phyloP scores from a whole-genome alignment of 2,888 invertebrate species.

The Phengaris alcon region DNA sequence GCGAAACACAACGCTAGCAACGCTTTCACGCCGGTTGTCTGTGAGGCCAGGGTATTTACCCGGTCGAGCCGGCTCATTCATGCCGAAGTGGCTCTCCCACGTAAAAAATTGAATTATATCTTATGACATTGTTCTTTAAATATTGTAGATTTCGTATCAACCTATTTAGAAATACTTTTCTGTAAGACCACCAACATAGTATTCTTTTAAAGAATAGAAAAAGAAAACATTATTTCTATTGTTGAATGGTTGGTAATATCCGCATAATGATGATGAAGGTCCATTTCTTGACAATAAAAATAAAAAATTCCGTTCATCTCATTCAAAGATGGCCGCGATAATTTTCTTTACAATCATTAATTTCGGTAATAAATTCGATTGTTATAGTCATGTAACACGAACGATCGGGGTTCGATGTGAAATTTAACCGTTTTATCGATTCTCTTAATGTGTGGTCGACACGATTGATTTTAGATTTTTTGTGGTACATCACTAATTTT shows the following conservation, averaged over 20 bases:
- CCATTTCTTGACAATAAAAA: conserved; percentile 5
- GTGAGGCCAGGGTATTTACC: too few species aligned
- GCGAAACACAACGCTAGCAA: too few species aligned
- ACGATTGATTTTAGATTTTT: conserved; percentile 48
- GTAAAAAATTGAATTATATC: neutral
- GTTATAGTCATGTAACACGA: conserved; percentile 66
- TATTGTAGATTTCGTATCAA: neutral
- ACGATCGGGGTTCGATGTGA: conserved; percentile 46
- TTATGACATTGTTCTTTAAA: too few species aligned
- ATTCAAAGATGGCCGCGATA: conserved; percentile 45
- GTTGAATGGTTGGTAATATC: neutral
- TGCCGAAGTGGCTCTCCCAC: too few species aligned
- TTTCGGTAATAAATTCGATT: conserved; percentile 57
- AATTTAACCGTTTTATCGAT: conserved; percentile 63
- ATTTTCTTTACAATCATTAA: conserved; percentile 54
- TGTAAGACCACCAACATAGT: neutral
- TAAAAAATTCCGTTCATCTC: conserved; percentile 20
- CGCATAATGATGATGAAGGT: conserved; percentile 35
- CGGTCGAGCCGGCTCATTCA: too few species aligned
- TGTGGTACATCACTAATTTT: conserved; percentile 20
- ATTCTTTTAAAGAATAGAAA: neutral
- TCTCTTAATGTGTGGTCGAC: conserved; percentile 65
- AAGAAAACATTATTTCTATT: neutral
- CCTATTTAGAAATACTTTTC: neutral
- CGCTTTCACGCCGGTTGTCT: too few species aligned